Base-by-base conservation (phyloP, 64 coral and sea anemone species). In the Actinia equina region DNA sequence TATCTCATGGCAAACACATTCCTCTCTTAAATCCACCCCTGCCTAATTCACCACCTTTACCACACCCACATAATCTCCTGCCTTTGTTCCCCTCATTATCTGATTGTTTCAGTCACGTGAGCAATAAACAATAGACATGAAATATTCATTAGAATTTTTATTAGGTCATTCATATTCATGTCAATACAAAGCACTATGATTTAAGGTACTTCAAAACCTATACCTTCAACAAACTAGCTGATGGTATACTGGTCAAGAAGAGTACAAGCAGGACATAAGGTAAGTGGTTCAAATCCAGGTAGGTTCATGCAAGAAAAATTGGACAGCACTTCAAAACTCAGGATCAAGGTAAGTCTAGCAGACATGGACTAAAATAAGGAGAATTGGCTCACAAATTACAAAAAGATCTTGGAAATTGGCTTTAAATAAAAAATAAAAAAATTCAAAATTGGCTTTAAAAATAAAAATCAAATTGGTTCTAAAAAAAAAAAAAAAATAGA, bases 131-230 rank as follows among this genome's bases (percentile, higher is more conserved):
- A 71, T 71, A 71, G 69, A 71, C 23, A 71, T 71, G 37, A 71
- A 71, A 71, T 71, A 71, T 71, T 71, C 69, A 71, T 71, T 41
- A 37, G 69, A 71, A 71, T 71, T 71, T 71, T 71, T 71, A 71
- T 71, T 71, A 37, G 69, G 69, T 71, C n/a, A 71, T 71, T 71
- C 7, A 71, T 71, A 23, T 23, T 23, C n/a, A 23, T 0, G 22
- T 8, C 23, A 71, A 41, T 71, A 26, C n/a, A n/a, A 71, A 71
- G 69, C 69, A 26, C 69, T 71, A 71, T 71, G 25, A 71, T 71
- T 71, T 71, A 71, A 71, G 69, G 23, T 6, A 71, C 23, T 13
- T 71, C 26, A 27, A 71, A 22, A 37, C 67, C 69, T 71, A 71
- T 37, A 12, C 54, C 55, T 57, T 57, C 55, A 57, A 57, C 55